Evolutionary conservation across 2,797 vertebrate species (phyloP), one percentile per base, ranked within the genome.

Genomic region (Paguma larvata): DNA sequence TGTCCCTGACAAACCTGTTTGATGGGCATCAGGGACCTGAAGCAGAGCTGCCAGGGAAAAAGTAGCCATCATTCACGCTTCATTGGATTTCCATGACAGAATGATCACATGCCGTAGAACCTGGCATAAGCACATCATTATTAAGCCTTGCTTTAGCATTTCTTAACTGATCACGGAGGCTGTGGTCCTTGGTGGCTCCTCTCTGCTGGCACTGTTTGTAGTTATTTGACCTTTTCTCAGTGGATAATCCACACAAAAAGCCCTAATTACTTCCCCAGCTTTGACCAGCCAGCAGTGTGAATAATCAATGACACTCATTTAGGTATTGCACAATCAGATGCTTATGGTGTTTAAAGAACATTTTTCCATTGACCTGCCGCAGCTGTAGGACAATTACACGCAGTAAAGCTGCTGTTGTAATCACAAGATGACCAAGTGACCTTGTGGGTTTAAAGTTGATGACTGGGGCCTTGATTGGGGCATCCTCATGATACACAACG

Each of bases 251-350:
- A 99, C 99, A 99, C 98, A 99, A 99, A 99, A 99, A 99, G 99
- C 99, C 99, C 99, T 99, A 99, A 99, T 99, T 99, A 99, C 99
- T 99, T 99, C 99, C 99, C 99, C 99, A 98, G 99, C 99, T 99
- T 99, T 99, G 98, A 98, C 99, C 98, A 98, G 99, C 98, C 99
- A 99, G 99, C 99, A 98, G 98, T 98, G 98, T 99, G 99, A 99
- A 99, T 99, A 99, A 99, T 99, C 99, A 99, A 99, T 99, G 99
- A 97, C 98, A 97, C 99, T 99, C 99, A 99, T 99, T 99, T 98
- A 98, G 98, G 99, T 99, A 99, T 99, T 99, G 99, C 99, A 99
- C 99, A 99, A 99, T 99, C 99, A 99, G 99, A 99, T 97, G 97
- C 98, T 98, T 98, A 98, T 98, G 98, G 98, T 98, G 98, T 99